Base-by-base conservation (phyloP, 2,888 invertebrate species). In the Lapara coniferarum region DNA sequence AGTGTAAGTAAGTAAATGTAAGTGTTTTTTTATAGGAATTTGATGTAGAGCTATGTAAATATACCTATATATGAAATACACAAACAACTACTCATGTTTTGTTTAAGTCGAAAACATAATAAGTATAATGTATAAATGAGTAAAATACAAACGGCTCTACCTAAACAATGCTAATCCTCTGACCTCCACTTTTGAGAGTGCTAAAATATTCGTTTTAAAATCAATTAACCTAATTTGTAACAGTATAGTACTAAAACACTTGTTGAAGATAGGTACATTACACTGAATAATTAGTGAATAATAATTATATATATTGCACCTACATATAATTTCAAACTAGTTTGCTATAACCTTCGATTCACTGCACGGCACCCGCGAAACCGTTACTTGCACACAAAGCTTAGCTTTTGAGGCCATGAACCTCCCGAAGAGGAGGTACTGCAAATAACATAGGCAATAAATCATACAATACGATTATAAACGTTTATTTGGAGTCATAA, bases 361-460 rank as follows among this genome's bases (percentile, higher is more conserved):
- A 49, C 46, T 19, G 19, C 56, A 25, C 56, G 56, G 12, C n/a
- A 59, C 44, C 10, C 12, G 46, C 59, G 13, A 19, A 13, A 63
- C 63, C 63, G 63, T 63, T 63, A 49, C 16, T 19, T 19, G 49
- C 44, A 44, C 58, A 44, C n/a, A 12, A 58, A 44, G 58, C 46
- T 16, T 63, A 63, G 46, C 59, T 63, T 10, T 63, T 19, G 13
- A 49, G 49, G 63, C 63, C 63, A 49, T 63, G 63, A 63, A 49
- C 63, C 49, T 63, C 13, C 10, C 37, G 37, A 37, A 37, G 37
- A 37, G 6, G 37, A 37, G 6, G 10, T 19, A 19, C 16, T 13
- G 6, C 46, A 63, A 19, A 10, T 63, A 19, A 37, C 25, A 25
- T 25, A 37, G 8, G 37, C 59, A 37, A 10, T 59, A 16, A 59